Conservation (phyloP, 2,888 invertebrate genomes). For the Metellina segmentata region DNA sequence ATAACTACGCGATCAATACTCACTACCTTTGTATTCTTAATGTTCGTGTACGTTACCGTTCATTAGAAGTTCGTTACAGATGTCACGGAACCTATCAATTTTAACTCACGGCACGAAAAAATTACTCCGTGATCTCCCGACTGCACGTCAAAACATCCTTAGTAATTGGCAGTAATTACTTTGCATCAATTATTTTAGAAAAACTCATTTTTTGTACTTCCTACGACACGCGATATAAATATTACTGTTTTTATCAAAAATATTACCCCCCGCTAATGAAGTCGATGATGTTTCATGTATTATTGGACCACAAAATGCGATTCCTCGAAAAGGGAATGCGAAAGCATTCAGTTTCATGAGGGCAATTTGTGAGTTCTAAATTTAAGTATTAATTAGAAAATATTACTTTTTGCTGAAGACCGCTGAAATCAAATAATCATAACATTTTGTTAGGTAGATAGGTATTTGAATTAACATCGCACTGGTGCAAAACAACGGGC, state of each 20-base stretch:
- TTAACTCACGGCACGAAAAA: not conserved
- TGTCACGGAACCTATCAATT: not conserved
- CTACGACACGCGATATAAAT: not conserved
- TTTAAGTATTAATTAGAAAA: too few species aligned
- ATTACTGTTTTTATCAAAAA: not conserved
- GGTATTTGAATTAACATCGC: too few species aligned
- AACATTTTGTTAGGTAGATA: too few species aligned
- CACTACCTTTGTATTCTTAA: not conserved
- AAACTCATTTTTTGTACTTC: not conserved
- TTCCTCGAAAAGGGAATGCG: not conserved
- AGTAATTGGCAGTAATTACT: conserved; percentile 43
- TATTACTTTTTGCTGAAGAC: too few species aligned
- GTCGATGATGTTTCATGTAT: not conserved
- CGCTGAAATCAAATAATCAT: too few species aligned
- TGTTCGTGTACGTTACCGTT: not conserved
- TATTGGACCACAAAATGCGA: not conserved
- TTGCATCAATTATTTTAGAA: conserved; percentile 25
- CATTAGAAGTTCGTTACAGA: not conserved
- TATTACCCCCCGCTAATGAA: not conserved
- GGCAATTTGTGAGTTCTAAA: too few species aligned
- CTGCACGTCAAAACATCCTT: conserved; percentile 20
- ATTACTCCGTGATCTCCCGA: not conserved
- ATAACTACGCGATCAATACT: not conserved
- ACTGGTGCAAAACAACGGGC: too few species aligned
- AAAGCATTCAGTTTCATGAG: too few species aligned